Percentiles rank a stretch among this genome's conserved stretches.
Evolutionary conservation across 2,797 vertebrate genomes (phyloP).

Genomic region (Hypotaenidia okinawae): DNA sequence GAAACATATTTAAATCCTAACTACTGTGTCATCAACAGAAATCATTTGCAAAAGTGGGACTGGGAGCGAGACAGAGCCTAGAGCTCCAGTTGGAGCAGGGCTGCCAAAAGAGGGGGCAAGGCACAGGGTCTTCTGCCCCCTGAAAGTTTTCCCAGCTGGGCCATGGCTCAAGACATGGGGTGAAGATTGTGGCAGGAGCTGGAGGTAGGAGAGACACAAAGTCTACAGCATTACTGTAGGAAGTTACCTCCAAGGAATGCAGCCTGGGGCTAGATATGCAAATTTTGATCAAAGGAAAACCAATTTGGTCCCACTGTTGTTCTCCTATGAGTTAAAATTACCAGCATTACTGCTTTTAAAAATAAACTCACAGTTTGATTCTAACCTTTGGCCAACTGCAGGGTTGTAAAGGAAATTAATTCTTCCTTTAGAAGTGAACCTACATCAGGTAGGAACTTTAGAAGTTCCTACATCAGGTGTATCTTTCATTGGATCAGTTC

Average conservation of each 20-base stretch:
- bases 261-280: rapidly evolving
- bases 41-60: not conserved
- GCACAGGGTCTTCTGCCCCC: rapidly evolving
- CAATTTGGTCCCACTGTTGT: not conserved
- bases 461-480: not conserved
- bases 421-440: not conserved
- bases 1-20: not conserved
- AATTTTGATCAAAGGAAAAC: not conserved
- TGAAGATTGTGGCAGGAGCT: not conserved
- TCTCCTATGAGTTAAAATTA: not conserved
- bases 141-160: rapidly evolving
- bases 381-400: not conserved
- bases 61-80: not conserved
- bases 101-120: not conserved
- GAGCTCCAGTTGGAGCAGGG: rapidly evolving
- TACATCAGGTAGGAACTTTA: too few species aligned
- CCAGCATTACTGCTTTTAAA: not conserved
- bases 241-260: not conserved
- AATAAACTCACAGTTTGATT: not conserved
- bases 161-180: not conserved
- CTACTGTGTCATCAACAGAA: not conserved
- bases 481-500: not conserved
- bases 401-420: not conserved
- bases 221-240: not conserved
- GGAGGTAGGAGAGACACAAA: not conserved